Evolutionary conservation across 92 coral and sea anemone genomes (phyloP), one percentile per base, ranked within the genome.

Genomic region (Hydrozoanthus gracilis): DNA sequence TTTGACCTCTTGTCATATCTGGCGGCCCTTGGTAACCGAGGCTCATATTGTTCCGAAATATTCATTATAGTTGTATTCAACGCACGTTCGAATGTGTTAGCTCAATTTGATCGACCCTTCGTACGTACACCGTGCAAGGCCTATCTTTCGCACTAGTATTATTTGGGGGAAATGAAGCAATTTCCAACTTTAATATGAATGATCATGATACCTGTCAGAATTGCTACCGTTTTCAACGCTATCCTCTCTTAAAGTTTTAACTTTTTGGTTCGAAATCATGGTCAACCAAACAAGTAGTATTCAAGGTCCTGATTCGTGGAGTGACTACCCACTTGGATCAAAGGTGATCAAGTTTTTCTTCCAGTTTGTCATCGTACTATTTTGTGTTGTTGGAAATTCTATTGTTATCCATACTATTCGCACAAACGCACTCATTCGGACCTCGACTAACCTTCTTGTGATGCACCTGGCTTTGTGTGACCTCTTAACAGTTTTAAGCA

Each of bases 401-500:
- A 87, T 92, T 50, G 96, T 95, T 5, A 92, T 93, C 13, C 72
- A 85, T 16, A 92, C 92, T 13, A 89, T 93, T 9, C 69, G 83
- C 35, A 39, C 86, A 13, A 78, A 78, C 45, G 73, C 67, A 20
- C 76, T 86, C 27, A 67, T 93, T 78, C 83, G 92, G 0, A 91
- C 89, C 58, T 90, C 98, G 8, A 93, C 96, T 0, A 92, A 95
- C 73, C 91, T 92, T 44, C 76, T 91, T 8, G 86, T 95, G 4
- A 88, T 94, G 3, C 91, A 93, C 87, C 87, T 95, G 48, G 96
- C 98, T 9, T 16, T 91, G 10, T 95, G 98, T 67, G 98, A 95
- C 75, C 88, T 91, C 14, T n/a, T 88, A 61, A 89, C 95, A 52
- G 95, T 96, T 46, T 79, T 92, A 7, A 76, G 92, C 66, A 95